phyloP scores from a whole-genome alignment of 2,113 vertebrate species.

The Andinoacara biseriatus region DNA sequence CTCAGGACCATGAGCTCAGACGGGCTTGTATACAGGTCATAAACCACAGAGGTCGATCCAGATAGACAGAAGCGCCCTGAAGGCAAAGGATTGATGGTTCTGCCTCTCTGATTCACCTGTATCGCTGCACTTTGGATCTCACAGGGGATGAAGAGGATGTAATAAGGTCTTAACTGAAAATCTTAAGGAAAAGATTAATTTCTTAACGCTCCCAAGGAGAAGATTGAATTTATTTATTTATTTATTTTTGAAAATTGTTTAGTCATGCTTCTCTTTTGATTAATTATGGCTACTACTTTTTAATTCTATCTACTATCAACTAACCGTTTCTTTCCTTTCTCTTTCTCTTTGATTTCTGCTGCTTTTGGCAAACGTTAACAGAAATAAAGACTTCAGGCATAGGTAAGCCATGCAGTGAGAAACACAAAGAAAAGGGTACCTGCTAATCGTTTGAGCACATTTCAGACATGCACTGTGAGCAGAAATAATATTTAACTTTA shows the following conservation, averaged over 20 bases:
- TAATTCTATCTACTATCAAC: constrained; percentile 59
- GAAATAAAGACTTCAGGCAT: constrained; percentile 99
- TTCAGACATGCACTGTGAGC: constrained; percentile 5
- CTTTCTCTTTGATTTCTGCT: constrained; percentile 63
- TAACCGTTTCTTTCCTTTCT: constrained; percentile 65
- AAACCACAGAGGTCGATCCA: constrained; percentile 57
- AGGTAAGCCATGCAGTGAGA: constrained; percentile 87
- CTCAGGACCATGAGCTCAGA: constrained; percentile 48
- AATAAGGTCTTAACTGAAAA: constrained; percentile 33
- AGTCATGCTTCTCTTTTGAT: constrained; percentile 26
- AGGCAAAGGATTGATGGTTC: constrained; percentile 60
- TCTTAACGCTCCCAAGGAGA: constrained; percentile 8
- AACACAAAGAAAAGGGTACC: background rate
- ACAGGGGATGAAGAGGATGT: constrained; percentile 15
- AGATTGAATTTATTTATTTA: background rate
- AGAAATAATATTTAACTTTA: background rate
- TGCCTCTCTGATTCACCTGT: constrained; percentile 52
- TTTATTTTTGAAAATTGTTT: background rate
- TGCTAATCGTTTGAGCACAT: background rate
- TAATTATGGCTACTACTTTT: constrained; percentile 48
- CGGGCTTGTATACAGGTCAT: constrained; percentile 54
- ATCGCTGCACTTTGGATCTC: constrained; percentile 55
- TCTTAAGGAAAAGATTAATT: constrained; percentile 27
- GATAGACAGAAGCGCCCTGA: constrained; percentile 59
- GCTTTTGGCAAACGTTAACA: constrained; percentile 87